Evolutionary conservation across 2,888 invertebrate species (phyloP), one percentile per base, ranked within the genome.

Genomic region (Apotomis betuletana): DNA sequence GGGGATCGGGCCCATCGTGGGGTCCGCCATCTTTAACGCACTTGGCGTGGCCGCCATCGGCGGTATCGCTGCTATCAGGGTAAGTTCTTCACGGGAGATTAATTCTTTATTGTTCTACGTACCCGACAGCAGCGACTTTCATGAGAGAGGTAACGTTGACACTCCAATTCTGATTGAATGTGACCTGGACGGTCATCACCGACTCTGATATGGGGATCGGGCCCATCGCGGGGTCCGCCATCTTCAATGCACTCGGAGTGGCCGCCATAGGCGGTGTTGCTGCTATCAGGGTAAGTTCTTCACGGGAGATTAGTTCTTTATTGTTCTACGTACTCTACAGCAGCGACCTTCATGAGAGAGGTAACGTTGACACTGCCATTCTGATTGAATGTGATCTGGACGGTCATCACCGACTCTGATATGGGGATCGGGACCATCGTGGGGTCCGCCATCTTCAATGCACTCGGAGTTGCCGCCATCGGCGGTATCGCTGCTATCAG

Each of bases 141-240:
- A 98, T 99, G 97, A 97, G 99, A 0, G 96, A 98, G 0, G 99
- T 99, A 4, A 99, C 99, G 0, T 98, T 98, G 15, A 97, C 97
- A 76, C 99, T 99, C 0, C 99, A 99, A 89, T 95, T 98, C 75
- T 98, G 98, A 88, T 97, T 98, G 57, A 98, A 97, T 82, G 94
- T 98, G 52, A 97, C 99, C 62, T 98, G 97, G 4, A 97, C 97
- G 0, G 96, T 98, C 80, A 89, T 98, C 10, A 96, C 97, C 0
- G 92, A 96, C 76, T 96, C 97, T 0, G 97, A 97, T 81, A 95
- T 98, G 86, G 98, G 98, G 0, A 95, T 97, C 59, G 97, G 98
- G 0, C 97, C 97, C 0, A 97, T 98, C 5, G 96, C 98, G 9
- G 98, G 98, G 0, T 97, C 97, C 0, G 96, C 97, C 0, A 95